Evolutionary conservation across 2,888 invertebrate genomes (phyloP), one percentile per base, ranked within the genome.

Genomic region (Drosophila limbata): DNA sequence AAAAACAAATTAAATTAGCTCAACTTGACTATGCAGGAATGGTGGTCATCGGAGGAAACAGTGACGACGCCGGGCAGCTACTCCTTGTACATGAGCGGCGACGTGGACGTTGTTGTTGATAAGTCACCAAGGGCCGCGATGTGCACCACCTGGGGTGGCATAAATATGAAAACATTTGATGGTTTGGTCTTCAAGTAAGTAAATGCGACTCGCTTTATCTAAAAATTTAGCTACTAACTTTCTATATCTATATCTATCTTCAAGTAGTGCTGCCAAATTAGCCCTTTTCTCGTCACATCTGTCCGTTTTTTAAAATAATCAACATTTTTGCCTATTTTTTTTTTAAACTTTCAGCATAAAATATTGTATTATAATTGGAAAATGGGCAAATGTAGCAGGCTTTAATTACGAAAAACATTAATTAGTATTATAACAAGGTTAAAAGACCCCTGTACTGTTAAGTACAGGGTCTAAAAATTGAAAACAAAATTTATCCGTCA

Each of bases 141-240:
- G 11, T 98, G 98, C 84, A 94, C 96, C 61, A 95, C 95, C 2
- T 98, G 97, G 97, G 95, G 95, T 25, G 96, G 96, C 35, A 93
- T 94, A 15, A 97, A 97, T 92, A 95, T 95, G 83, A 96, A 97
- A 91, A 97, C 97, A 0, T 97, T 97, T 87, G 97, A 98, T 92
- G 97, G 97, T 8, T 94, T 94, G 82, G 94, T 97, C 50, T 95
- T 94, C 87, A 95, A 95, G 95, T 95, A 75, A 74, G 88, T 78
- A 10, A 1, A 44, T 21, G 31, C 35, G 10, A 1, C 8, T 4
- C 13, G 8, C 10, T 33, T 3, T 28, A 28, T 10, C 15, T 15
- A 19, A 17, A 33, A 13, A 3, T 50, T 1, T 8, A 33, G 0
- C 17, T 11, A 17, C 19, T 35, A n/a, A 45, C 15, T 4, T 33